Evolutionary conservation across 2,888 invertebrate species (phyloP), one percentile per base, ranked within the genome.

Genomic region (Parnassius orleans): DNA sequence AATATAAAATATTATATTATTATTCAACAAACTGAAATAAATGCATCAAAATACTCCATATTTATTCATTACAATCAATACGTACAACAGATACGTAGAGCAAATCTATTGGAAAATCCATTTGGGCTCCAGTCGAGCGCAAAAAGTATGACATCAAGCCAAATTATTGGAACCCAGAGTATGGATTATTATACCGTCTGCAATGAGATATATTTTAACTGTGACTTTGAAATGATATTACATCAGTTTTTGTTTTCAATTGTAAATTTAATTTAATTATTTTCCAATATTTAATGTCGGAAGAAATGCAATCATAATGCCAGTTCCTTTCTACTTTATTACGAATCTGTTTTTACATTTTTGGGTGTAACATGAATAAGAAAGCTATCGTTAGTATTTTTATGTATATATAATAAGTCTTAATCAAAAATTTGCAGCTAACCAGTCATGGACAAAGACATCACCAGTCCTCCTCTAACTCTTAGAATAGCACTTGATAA

Each of bases 41-140:
- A 51, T 12, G n/a, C 47, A 9, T 14, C 15, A 42, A 44, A 54
- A 53, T 51, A 41, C 44, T 33, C 11, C 41, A 55, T 50, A 55
- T 63, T 55, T 52, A 60, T 63, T 55, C 52, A 55, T 59, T 59
- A 47, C 59, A 60, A 63, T 63, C 52, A 52, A 52, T 55, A 56
- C 19, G 15, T 52, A 47, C 52, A 59, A 63, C 53, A 63, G 52
- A 59, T 60, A 54, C 51, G 51, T n/a, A 46, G 24, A 84, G 76
- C 83, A 85, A 87, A 84, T 86, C 85, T 83, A 88, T 88, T 80
- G 87, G 87, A 83, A 88, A 88, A 86, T 80, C 84, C 87, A 87
- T 88, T 87, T 78, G 77, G 66, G 63, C 70, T 77, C 78, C 86
- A 81, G 75, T 84, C 86, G 84, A 80, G 83, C 84, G 86, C 77